phyloP scores from a whole-genome alignment of 2,113 vertebrate genomes.

The Neolamprologus tretocephalus region DNA sequence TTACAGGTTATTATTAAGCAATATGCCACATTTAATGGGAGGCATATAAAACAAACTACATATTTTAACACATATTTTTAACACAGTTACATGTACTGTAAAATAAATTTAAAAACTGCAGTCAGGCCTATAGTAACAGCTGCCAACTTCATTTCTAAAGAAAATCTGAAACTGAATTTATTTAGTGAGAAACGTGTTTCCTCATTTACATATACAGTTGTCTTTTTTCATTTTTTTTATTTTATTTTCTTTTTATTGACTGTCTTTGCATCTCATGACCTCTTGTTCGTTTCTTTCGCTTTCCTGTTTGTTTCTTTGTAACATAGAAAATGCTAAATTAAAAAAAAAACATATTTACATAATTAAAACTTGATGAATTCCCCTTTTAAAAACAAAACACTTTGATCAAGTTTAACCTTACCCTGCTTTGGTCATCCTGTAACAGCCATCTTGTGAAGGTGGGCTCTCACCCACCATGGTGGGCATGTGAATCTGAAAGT shows the following conservation, averaged over 20 bases:
- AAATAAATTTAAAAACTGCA: background rate
- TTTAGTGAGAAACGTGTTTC: background rate
- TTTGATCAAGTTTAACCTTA: background rate
- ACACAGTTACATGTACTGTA: background rate
- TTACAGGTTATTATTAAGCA: background rate
- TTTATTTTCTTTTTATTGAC: background rate
- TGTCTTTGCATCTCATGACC: background rate
- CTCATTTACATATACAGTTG: background rate
- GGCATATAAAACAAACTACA: background rate
- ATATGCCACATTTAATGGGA: background rate
- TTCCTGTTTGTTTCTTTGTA: background rate
- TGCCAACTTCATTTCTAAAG: background rate
- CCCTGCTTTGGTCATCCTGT: conserved; percentile 24
- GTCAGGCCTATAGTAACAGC: background rate
- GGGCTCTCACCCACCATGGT: conserved; percentile 80
- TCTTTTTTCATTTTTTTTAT: background rate
- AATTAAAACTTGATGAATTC: background rate
- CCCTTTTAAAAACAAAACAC: background rate
- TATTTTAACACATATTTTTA: background rate
- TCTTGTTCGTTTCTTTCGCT: background rate
- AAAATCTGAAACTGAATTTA: background rate
- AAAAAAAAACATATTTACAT: background rate
- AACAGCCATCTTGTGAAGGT: conserved; percentile 62
- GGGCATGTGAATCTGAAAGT: conserved; percentile 93
- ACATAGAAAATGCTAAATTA: background rate